Evolutionary conservation across 2,797 vertebrate genomes (phyloP), one percentile per base, ranked within the genome.

Genomic region (Schizopygopsis pylzovi): DNA sequence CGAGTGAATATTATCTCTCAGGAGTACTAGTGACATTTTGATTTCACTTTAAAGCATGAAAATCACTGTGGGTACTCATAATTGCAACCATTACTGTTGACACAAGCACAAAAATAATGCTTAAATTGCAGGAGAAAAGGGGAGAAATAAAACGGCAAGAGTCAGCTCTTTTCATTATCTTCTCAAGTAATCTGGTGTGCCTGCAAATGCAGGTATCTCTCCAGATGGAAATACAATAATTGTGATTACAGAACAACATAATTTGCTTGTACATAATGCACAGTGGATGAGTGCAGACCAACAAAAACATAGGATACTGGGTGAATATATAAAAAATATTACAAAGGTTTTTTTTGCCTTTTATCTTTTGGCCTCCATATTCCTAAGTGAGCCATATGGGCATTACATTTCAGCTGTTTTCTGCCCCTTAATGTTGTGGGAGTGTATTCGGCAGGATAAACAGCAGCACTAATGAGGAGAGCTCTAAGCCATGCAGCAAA

Each of bases 391-490:
- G 39, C 33, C 65, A 70, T 15, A 56, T 45, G 52, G 37, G 68
- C 4, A 6, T 65, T 15, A 45, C 25, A 56, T 59, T 77, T 79
- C 65, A 56, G 56, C 65, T 39, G 84, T 39, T 79, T 79, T 73
- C 59, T 63, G 52, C 25, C 41, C 11, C 39, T 8, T 85, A 76
- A 65, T 85, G 41, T 49, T 63, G 22, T 72, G 28, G 68, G 59
- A 52, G 71, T 52, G 73, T 22, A 87, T 65, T 52, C 49, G 52
- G 65, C 72, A 72, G 79, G 87, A 83, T 86, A 88, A 85, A 88
- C 68, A 68, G 79, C 67, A 49, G 47, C 80, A 4, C 80, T 85
- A 88, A 85, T 82, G 75, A 88, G 81, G 54, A 85, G 67, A 79
- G 56, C 73, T 82, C 54, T n/a, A 71, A 85, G 83, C 52, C 73